Evolutionary conservation across 2,113 vertebrate genomes (phyloP), one percentile per base, ranked within the genome.

Genomic region (Excalfactoria chinensis): DNA sequence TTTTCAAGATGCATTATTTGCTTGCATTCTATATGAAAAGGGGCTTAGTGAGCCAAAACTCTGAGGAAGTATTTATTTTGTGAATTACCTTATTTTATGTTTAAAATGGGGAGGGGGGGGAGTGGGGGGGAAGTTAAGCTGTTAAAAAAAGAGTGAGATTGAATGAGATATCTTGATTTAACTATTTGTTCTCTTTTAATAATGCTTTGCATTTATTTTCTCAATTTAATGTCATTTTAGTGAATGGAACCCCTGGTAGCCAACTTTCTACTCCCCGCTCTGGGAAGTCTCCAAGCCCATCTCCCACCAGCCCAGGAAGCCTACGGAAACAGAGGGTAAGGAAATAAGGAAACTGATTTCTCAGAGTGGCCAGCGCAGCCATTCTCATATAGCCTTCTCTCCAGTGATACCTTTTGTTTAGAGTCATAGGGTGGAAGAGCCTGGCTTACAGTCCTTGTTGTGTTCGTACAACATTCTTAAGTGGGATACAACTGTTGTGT

Each of bases 201-300:
- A 66, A 84, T 88, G 11, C 28, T 4, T 73, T 76, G 8, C 77
- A 81, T 91, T 96, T 80, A 90, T 82, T 93, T 25, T 96, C 80
- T 91, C 32, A 80, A 44, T 86, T 96, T 75, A 76, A 78, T 96
- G 46, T 93, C 10, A 37, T 82, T 88, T 86, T 90, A 99, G 99
- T 99, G 86, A 99, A 99, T 97, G 99, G 99, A 95, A 99, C 99
- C 63, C 98, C 98, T 92, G 99, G 99, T 84, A 99, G 99, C 96
- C 99, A 99, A 96, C 98, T 99, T 79, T 99, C 99, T 48, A 99
- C 99, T 82, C 99, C 99, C 53, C 98, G 99, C 34, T 99, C 99
- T 73, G 99, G 99, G 94, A 99, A 99, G 95, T 99, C 99, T 84
- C 99, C 99, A 72, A 99, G 99, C 86, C 99, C 98, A 14, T 99